These are phyloP conservation scores for Cyrtorhinus lividipennis DNA, from an alignment of 1,140 invertebrate genomes.

Conservation along the genomic window DNA sequence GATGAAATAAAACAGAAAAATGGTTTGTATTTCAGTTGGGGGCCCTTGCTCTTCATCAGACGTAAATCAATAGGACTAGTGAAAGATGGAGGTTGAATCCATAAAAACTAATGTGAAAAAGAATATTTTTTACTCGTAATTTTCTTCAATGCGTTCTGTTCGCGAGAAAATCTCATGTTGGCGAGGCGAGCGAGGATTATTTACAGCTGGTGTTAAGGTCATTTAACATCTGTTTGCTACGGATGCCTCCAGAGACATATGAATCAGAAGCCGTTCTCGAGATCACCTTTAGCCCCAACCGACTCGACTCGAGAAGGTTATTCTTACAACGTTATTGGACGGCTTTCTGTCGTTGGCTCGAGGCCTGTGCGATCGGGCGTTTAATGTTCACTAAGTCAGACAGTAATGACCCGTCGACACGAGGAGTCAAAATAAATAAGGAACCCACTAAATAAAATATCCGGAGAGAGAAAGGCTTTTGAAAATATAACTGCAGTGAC, in stretches of 20 bases:
- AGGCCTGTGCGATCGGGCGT: neutral
- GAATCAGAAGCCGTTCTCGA: neutral
- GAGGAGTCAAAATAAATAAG: neutral
- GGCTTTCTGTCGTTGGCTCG: neutral
- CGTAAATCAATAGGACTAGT: too few relatives aligned
- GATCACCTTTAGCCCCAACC: neutral
- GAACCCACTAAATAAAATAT: neutral
- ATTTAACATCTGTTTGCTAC: neutral
- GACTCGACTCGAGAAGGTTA: neutral
- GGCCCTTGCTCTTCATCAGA: too few relatives aligned
- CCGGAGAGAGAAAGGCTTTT: neutral
- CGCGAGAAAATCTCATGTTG: neutral
- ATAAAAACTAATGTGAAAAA: too few relatives aligned
- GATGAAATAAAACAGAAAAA: too few relatives aligned
- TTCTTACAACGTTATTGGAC: constrained; percentile 1
- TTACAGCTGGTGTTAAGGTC: neutral
- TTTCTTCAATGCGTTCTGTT: too few relatives aligned
- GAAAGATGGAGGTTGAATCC: too few relatives aligned
- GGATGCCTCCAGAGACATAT: neutral
- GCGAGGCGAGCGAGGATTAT: neutral
- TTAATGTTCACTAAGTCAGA: neutral
- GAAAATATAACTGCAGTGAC: neutral
- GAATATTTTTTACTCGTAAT: too few relatives aligned
- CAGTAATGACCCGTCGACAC: neutral
- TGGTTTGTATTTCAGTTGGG: too few relatives aligned